Evolutionary conservation across 2,888 invertebrate genomes (phyloP), one percentile per base, ranked within the genome.

Genomic region (Nemotelus pantherinus): DNA sequence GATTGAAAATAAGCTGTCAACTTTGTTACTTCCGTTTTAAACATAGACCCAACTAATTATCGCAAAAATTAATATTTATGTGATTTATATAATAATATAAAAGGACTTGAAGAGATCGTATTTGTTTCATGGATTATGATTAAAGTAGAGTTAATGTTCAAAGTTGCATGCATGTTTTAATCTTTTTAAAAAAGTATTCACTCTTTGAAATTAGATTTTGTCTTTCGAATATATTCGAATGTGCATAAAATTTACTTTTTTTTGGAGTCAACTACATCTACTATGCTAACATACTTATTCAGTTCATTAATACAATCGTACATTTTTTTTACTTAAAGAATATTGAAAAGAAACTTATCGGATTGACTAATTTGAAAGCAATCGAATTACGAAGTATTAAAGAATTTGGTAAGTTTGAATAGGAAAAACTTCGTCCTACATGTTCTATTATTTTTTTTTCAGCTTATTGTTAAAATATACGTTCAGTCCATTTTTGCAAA

Each of bases 91-190:
- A 48, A 41, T 45, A 55, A 55, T 70, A 70, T 70, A 74, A 74
- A 48, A 74, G 74, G 63, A 63, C 9, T 74, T 74, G 74, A 74
- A 74, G 74, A 74, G 74, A 74, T 74, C 74, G 74, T 60, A 48
- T 60, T 74, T 60, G 63, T 48, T 63, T 70, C 65, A 10, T 70
- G 44, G 39, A 70, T 70, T 74, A 60, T 41, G 48, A 60, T 58
- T 50, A 45, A 72, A 58, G 5, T 65, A 25, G 25, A 25, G 25
- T 25, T 1, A 25, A 25, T 0, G 25, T 25, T 25, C 25, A 7
- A 25, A 55, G 25, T 45, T 45, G 6, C 39, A 63, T 25, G 41
- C 47, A 41, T 39, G 41, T 65, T 44, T 45, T 45, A 45, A 9
- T 65, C 45, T 65, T 7, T 45, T 65, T 44, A 65, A 43, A 45